These are phyloP conservation scores for Leuctra nigra DNA, from an alignment of 2,888 invertebrate genomes.

Conservation along the genomic window DNA sequence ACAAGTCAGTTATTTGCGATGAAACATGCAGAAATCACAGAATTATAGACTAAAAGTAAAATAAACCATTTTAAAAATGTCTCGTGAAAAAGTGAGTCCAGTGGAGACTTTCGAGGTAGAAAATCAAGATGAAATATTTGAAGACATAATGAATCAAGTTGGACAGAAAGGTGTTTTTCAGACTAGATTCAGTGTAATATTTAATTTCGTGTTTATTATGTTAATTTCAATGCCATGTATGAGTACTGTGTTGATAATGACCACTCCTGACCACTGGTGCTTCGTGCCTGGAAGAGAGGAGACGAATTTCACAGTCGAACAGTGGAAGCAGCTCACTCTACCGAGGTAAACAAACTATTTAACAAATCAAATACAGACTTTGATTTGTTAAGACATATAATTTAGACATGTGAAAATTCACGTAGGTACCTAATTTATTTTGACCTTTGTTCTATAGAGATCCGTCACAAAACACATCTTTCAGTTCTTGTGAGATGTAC, in stretches of 20 bases:
- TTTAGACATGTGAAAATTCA: background rate
- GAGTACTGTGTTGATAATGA: slow-evolving; percentile 48
- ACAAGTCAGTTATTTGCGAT: no score
- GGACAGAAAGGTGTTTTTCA: slow-evolving; percentile 39
- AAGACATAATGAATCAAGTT: slow-evolving; percentile 12
- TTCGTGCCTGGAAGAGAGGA: slow-evolving; percentile 45
- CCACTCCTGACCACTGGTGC: slow-evolving; percentile 53
- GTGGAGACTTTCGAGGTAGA: no score
- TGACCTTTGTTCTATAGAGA: no score
- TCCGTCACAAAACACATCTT: no score
- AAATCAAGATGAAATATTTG: slow-evolving; percentile 9
- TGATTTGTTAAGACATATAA: no score
- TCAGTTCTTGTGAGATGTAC: no score
- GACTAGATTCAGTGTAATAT: slow-evolving; percentile 43
- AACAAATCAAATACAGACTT: no score
- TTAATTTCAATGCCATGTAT: slow-evolving; percentile 47
- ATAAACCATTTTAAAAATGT: no score
- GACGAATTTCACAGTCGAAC: slow-evolving; percentile 42
- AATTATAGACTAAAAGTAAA: no score
- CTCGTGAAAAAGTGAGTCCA: no score
- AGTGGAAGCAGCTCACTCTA: slow-evolving; percentile 48
- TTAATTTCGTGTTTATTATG: slow-evolving; percentile 43
- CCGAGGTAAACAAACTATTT: slow-evolving; percentile 46
- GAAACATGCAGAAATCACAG: no score
- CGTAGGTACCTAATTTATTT: background rate